Evolutionary conservation across 2,113 vertebrate genomes (phyloP), one percentile per base, ranked within the genome.

Genomic region (Glaucomys volans): DNA sequence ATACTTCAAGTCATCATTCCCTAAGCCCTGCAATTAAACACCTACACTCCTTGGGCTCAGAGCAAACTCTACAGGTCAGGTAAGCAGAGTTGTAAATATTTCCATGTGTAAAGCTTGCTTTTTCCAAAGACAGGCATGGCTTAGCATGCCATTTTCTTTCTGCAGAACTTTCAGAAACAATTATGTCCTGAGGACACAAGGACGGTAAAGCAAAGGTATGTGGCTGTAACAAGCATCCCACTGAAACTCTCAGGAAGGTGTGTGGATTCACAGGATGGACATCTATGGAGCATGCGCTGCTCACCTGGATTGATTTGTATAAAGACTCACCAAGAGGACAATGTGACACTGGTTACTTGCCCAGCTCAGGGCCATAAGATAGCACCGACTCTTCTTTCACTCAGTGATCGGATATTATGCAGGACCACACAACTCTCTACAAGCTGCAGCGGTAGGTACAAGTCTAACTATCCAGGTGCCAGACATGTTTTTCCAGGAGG

Each of bases 111-210:
- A 76, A 89, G 74, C 64, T 81, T 62, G 64, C 86, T 86, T 84
- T 96, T 95, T 95, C 91, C 95, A 95, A 95, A 96, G 71, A 69
- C 89, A 95, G 95, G 94, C 95, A 95, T 97, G 97, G 97, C 95
- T 91, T 95, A 87, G 97, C 97, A 97, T 74, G 93, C 71, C 42
- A 22, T 84, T 87, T 94, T 91, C 77, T 91, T 95, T 90, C 86
- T 96, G 81, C 89, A 89, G 83, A 93, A 77, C 30, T 72, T 96
- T 95, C 47, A 80, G 91, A 67, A 66, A 87, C 77, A 96, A 79
- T 94, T 89, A 85, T 76, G 72, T 91, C 97, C 96, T 44, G 84
- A 89, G 91, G 94, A 83, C n/a, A 96, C 35, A 96, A 77, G 89
- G 81, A 66, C 12, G 84, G 84, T 67, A 86, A 85, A 90, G 72